phyloP scores from a whole-genome alignment of 2,888 invertebrate species.

The Brachypalpus laphriformis region DNA sequence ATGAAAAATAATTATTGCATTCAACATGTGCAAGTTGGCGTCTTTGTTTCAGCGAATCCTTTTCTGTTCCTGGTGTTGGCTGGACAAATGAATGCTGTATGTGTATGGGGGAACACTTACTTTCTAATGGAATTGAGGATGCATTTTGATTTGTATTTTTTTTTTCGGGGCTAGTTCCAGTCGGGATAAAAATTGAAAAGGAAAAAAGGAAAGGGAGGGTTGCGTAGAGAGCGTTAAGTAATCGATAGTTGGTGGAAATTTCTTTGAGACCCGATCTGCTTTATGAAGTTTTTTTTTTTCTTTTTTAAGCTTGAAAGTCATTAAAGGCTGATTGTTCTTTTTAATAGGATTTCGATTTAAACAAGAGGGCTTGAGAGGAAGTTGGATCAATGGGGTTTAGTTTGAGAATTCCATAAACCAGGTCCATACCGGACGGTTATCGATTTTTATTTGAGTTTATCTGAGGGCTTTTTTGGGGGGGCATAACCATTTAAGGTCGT shows the following conservation, averaged over 20 bases:
- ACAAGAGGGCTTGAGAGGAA: not conserved
- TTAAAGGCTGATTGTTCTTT: slow-evolving; percentile 9
- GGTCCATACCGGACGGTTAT: not conserved
- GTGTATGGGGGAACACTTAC: slow-evolving; percentile 41
- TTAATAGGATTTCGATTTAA: slow-evolving; percentile 2
- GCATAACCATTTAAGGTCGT: too few species aligned
- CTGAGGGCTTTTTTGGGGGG: too few species aligned
- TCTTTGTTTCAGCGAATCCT: slow-evolving; percentile 48
- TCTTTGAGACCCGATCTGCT: slow-evolving; percentile 21
- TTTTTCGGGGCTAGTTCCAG: not conserved
- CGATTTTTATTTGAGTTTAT: not conserved
- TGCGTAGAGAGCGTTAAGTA: not conserved
- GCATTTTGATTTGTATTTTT: slow-evolving; percentile 60
- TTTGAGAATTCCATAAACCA: not conserved
- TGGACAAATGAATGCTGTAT: slow-evolving; percentile 52
- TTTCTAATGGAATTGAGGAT: slow-evolving; percentile 66
- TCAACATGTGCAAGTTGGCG: slow-evolving; percentile 70
- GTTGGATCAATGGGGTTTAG: not conserved
- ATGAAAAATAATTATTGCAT: slow-evolving; percentile 72
- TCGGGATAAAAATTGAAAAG: slow-evolving; percentile 2
- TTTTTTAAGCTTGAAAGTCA: slow-evolving; percentile 30
- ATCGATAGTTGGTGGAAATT: slow-evolving; percentile 44
- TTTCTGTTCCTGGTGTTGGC: slow-evolving; percentile 10
- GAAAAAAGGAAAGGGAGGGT: not conserved
- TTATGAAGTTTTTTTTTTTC: slow-evolving; percentile 17